Base-by-base conservation (phyloP, 2,113 vertebrate genomes). In the Rhea pennata region DNA sequence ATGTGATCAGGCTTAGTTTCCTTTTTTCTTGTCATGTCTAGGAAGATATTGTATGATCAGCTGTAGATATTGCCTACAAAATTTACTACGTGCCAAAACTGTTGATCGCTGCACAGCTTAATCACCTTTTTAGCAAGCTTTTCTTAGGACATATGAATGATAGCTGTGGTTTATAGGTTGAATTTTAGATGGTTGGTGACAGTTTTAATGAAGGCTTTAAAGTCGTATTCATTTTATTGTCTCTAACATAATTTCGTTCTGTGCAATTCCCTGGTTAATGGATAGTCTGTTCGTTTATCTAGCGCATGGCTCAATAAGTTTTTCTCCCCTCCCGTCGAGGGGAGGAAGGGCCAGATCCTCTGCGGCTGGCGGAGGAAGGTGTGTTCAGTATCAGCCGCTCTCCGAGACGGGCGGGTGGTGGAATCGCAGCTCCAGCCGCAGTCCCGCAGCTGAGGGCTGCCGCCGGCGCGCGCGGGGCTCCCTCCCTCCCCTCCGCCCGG, bases 361-460 rank as follows among this genome's bases (percentile, higher is more conserved):
- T 42, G 27, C 7, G 3, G 42, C 65, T 67, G 13, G 27, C 40
- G n/a, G 2, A 21, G 42, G 27, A 73, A 29, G 75, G 75, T 31
- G 5, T 31, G 48, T 12, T 91, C 77, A 69, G 1, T 16, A 10
- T 67, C 69, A 7, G 4, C n/a, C 9, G 24, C 54, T 59, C 14
- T 33, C 67, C 62, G 51, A 23, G 64, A 39, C n/a, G 1, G 1
- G 2, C 15, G 0, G 3, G 0, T 1, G 2, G n/a, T 39, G 58
- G 74, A 65, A 21, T 70, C 84, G 4, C 40, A 11, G n/a, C 12
- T 29, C 3, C 8, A 39, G 3, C 50, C 39, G 69, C 44, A n/a
- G 58, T 21, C 56, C 44, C 83, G 13, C 17, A 1, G 6, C 5
- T 0, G 13, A 8, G 16, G 66, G 50, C 20, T 53, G 50, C 73